phyloP scores from a whole-genome alignment of 2,113 vertebrate genomes.

The Scomber scombrus region DNA sequence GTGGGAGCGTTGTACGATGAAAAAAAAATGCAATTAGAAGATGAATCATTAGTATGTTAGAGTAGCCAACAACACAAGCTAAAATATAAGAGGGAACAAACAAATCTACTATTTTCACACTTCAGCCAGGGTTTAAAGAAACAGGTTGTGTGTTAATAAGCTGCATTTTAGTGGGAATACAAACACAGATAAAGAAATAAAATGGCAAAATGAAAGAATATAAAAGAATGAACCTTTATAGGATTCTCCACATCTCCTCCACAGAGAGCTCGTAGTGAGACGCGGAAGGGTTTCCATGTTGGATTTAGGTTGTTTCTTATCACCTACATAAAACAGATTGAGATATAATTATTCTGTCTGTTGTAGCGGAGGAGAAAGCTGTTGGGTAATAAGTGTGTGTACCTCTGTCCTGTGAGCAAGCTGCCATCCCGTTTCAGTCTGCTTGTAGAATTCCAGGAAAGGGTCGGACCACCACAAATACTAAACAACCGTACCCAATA shows the following conservation, averaged over 20 bases:
- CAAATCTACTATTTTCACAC: background rate
- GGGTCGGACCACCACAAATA: conserved; percentile 98
- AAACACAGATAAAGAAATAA: background rate
- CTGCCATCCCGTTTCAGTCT: conserved; percentile 91
- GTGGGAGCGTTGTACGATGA: conserved; percentile 30
- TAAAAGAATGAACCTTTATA: conserved; percentile 61
- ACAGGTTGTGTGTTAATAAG: conserved; percentile 26
- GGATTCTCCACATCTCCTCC: conserved; percentile 93
- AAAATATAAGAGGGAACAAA: fast-evolving
- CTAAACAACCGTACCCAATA: conserved; percentile 72
- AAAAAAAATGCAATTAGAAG: conserved; percentile 43
- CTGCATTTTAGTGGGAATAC: background rate
- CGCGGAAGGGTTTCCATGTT: conserved; percentile 92
- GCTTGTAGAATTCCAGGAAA: conserved; percentile 95
- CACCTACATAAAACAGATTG: conserved; percentile 80
- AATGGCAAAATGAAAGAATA: background rate
- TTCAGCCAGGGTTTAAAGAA: background rate
- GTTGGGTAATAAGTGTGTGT: background rate
- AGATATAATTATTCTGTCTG: background rate
- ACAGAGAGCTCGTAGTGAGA: conserved; percentile 92
- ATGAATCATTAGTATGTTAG: conserved; percentile 56
- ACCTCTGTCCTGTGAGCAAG: conserved; percentile 98
- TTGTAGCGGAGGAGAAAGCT: too few species aligned
- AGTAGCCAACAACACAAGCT: background rate
- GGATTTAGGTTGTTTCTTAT: conserved; percentile 95